A percentile compares a stretch with the other conserved stretches of the same genome.
Evolutionary conservation across 2,113 vertebrate species (phyloP).

Genomic region (Ptyas mucosa): DNA sequence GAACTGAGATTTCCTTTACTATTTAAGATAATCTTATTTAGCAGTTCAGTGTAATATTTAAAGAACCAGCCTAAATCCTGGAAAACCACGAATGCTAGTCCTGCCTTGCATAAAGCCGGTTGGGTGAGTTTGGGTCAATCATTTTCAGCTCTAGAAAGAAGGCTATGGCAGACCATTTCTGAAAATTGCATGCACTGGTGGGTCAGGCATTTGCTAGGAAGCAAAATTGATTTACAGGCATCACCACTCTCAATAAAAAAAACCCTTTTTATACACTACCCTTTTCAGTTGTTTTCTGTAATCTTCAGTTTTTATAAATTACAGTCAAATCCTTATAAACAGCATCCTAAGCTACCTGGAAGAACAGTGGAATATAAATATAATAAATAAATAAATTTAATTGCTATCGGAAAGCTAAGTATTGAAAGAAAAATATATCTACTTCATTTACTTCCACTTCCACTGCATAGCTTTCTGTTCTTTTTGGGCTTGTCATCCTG

Average conservation of each 20-base stretch:
- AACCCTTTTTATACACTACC: neutral
- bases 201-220: neutral
- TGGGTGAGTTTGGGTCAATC: neutral
- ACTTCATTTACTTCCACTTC: neutral
- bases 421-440: conserved; percentile 10
- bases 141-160: neutral
- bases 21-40: neutral
- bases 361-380: neutral
- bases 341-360: neutral
- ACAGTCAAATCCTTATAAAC: neutral
- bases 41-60: neutral
- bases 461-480: neutral
- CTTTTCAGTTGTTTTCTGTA: neutral
- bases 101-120: neutral
- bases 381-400: neutral
- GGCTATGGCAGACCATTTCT: neutral
- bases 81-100: neutral
- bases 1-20: neutral
- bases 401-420: neutral
- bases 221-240: neutral
- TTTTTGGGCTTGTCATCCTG: conserved; percentile 2
- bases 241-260: neutral
- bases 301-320: neutral
- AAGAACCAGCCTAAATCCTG: neutral
- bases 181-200: neutral